A percentile compares a stretch with the other conserved stretches of the same genome.
These are phyloP conservation scores for Neopelma chrysocephalum DNA, from an alignment of 2,797 vertebrate species.

Conservation along the genomic window DNA sequence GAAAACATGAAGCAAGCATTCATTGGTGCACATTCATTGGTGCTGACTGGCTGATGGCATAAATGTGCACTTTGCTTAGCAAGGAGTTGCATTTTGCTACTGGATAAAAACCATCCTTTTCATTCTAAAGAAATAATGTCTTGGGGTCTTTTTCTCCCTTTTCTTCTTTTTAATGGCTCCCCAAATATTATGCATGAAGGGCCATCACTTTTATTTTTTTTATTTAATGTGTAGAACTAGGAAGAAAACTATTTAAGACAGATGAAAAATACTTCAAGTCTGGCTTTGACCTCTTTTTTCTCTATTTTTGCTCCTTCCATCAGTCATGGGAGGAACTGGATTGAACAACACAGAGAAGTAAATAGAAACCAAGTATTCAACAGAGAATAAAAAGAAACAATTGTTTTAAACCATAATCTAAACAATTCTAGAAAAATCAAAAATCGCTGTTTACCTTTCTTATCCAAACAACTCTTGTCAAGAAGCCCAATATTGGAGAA, in stretches of 20 bases:
- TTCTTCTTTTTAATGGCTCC: not conserved
- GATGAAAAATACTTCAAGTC: accelerated
- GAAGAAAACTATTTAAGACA: not conserved
- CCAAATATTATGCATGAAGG: not conserved
- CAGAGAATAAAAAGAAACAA: not conserved
- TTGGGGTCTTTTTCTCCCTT: too few species aligned
- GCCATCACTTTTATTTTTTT: not conserved
- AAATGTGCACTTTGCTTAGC: not conserved
- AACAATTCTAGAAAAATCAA: not conserved
- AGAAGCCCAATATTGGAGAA: accelerated
- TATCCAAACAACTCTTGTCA: not conserved
- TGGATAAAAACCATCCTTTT: not conserved
- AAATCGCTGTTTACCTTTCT: not conserved
- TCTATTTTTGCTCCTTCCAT: not conserved
- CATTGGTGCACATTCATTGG: not conserved
- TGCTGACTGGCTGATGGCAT: not conserved
- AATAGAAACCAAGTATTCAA: not conserved
- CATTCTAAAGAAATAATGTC: not conserved
- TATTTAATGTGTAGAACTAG: not conserved
- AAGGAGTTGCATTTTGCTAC: not conserved
- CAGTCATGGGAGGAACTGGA: not conserved
- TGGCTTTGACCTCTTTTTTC: not conserved
- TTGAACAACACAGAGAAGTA: not conserved
- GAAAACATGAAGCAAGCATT: not conserved
- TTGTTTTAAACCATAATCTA: not conserved